Evolutionary conservation across 2,888 invertebrate species (phyloP), one percentile per base, ranked within the genome.

Genomic region (Pyralis farinalis): DNA sequence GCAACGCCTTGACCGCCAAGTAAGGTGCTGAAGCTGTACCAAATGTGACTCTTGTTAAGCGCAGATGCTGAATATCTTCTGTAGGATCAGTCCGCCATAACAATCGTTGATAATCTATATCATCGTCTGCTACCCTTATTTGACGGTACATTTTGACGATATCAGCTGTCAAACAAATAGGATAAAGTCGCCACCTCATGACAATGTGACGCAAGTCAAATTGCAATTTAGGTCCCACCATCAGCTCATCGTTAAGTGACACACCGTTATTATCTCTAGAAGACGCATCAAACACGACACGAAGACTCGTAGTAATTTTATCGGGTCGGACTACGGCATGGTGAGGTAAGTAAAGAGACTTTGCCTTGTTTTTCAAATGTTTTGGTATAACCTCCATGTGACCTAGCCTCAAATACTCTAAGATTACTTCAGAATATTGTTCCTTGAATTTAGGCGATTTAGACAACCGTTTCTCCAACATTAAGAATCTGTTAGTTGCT

Each of bases 1-100:
- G 51, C 0, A 65, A 31, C 0, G 55, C 43, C 16, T 40, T 44
- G 0, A 65, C 56, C 1, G 60, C 63, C 0, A 65, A 32, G 8
- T 49, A 61, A 1, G 63, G 63, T 4, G 62, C 60, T 8, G 48
- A 22, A 10, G 46, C 42, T 7, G 55, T 54, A 1, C 54, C 56
- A 34, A 56, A 56, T 0, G 53, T 58, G 7, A 58, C 45, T 7
- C 42, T 35, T 3, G 43, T 9, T 8, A 56, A 22, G 27, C 40
- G 29, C 9, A 47, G 55, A 16, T 50, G 33, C 37, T 53, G 29
- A 6, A 51, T 32, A 16, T 27, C 35, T 0, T 42, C 11, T 25
- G 9, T 10, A 6, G 34, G 1, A n/a, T 39, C 11, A 3, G 27
- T 10, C 5, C 46, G 20, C 53, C 49, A 53, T 0, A 49, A 9